phyloP scores from a whole-genome alignment of 1,140 invertebrate species.

The Cydia amplana region DNA sequence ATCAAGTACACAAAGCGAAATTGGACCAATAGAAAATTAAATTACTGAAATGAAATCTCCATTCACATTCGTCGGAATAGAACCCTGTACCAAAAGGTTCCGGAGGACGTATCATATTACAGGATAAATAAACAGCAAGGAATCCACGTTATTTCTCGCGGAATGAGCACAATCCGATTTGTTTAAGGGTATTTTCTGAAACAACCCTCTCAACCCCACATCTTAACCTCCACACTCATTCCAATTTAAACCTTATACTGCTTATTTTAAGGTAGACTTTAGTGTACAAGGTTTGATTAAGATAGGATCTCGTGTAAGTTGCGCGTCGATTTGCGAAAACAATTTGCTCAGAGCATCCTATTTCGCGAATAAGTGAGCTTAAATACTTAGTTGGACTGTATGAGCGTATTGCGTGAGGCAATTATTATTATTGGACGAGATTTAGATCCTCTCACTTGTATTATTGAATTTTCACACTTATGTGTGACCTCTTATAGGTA shows the following conservation, averaged over 20 bases:
- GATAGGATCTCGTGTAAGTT: not conserved
- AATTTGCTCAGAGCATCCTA: constrained; percentile 16
- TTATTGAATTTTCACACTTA: not conserved
- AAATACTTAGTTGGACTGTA: constrained; percentile 24
- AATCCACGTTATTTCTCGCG: constrained; percentile 9
- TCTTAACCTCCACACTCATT: not conserved
- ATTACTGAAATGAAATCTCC: not conserved
- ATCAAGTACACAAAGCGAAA: too few species aligned
- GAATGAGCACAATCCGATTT: constrained; percentile 29
- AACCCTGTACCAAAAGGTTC: not conserved
- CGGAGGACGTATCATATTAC: constrained; percentile 6
- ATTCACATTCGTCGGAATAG: not conserved
- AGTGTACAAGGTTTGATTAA: not conserved
- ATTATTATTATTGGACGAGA: not conserved
- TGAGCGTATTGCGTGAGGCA: not conserved
- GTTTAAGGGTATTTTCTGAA: constrained; percentile 28
- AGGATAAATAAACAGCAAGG: constrained; percentile 24
- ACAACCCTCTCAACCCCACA: not conserved
- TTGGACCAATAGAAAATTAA: too few species aligned
- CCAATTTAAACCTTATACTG: not conserved
- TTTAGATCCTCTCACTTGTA: not conserved
- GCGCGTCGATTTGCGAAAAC: constrained; percentile 6
- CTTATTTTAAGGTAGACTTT: not conserved
- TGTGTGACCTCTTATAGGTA: too few species aligned
- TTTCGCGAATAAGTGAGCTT: constrained; percentile 28